Evolutionary conservation across 35 echinoderm and acorn worm species (phyloP), one percentile per base, ranked within the genome.

Genomic region (Strongylocentrotus purpuratus): DNA sequence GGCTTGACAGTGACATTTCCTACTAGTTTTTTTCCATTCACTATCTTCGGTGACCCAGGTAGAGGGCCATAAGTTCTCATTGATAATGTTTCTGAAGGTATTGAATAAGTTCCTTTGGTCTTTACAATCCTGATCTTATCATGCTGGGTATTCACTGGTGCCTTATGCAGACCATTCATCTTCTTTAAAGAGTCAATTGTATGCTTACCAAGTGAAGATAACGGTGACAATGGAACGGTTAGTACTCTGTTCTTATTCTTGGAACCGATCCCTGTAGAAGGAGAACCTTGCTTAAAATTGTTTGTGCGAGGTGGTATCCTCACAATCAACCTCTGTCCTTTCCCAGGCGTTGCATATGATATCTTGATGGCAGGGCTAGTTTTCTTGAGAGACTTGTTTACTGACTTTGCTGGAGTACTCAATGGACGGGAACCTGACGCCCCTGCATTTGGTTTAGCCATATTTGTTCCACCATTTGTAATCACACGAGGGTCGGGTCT

Each of bases 291-390:
- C 32, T 93, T 96, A 52, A 94, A 71, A 87, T 95, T 95, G 47
- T 97, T 94, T 92, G 96, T 46, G 61, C 94, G 87, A 7, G 96
- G 94, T 32, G 96, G 96, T 95, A 97, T 97, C 32, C 94, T 85
- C 90, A 97, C 87, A 58, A 97, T 94, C 10, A 93, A 46, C 20
- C 91, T 33, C 48, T 96, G 96, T 55, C 95, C 96, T 95, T 99
- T 98, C 88, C 97, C 97, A 95, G 98, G 98, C 46, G 97, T 98
- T 91, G 97, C 98, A 88, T 96, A 99, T 18, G 98, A 98, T 94
- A 99, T 99, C 90, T 99, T 99, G 31, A 99, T 97, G 13, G 95
- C 95, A 47, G 97, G 97, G 46, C 97, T 99, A 45, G 95, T 95
- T 88, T 95, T 94, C 46, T 96, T 94, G 32, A 92, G 14, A 12